Percentiles rank a stretch among this genome's conserved stretches.
Evolutionary conservation across 2,888 invertebrate genomes (phyloP).

Genomic region (Aphodius granarius): DNA sequence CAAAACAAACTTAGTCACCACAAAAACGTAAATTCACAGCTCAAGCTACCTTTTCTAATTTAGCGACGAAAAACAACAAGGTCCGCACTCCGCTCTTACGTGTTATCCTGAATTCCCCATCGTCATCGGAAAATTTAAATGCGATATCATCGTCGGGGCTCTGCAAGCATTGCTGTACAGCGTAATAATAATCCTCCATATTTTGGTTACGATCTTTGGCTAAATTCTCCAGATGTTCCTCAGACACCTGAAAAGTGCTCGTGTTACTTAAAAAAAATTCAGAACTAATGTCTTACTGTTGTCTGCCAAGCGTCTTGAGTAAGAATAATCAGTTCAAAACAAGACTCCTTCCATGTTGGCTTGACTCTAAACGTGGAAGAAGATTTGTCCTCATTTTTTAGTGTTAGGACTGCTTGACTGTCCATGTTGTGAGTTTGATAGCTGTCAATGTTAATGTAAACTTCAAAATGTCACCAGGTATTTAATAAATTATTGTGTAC

Average conservation of each 20-base stretch:
- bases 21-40: background rate
- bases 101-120: conserved; percentile 31
- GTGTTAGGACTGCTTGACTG: conserved; percentile 12
- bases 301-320: conserved; percentile 28
- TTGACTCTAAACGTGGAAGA: conserved; percentile 24
- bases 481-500: background rate
- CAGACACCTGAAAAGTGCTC: conserved; percentile 30
- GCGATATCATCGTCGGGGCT: conserved; percentile 16
- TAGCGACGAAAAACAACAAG: conserved; percentile 34
- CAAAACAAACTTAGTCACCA: background rate
- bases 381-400: conserved; percentile 26
- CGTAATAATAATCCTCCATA: conserved; percentile 30
- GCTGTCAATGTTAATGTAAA: background rate
- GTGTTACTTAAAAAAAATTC: background rate
- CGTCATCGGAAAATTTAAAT: conserved; percentile 14
- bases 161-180: conserved; percentile 29
- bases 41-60: conserved; percentile 31
- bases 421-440: background rate
- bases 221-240: conserved; percentile 28
- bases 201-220: conserved; percentile 30
- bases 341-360: conserved; percentile 27
- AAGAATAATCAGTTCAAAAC: conserved; percentile 28
- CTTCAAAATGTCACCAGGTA: background rate
- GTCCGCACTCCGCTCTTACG: conserved; percentile 25
- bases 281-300: conserved; percentile 22